Evolutionary conservation across 2,797 vertebrate species (phyloP).

Genomic region (Cephalopachus bancanus): DNA sequence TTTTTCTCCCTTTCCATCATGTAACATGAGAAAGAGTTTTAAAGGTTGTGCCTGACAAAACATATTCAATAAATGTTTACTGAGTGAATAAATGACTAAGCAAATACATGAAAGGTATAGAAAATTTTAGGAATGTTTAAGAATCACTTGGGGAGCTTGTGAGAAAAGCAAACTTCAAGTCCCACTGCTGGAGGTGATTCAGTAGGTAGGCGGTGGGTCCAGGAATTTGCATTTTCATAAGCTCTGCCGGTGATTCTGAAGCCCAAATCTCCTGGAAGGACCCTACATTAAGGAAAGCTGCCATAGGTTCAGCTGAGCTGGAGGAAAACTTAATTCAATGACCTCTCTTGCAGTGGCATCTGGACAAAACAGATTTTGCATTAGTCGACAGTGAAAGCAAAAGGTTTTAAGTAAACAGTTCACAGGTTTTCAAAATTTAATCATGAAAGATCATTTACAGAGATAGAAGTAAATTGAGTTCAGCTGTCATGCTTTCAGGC

Average conservation of each 20-base stretch:
- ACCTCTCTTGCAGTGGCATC: neutral
- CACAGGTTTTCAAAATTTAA: slow-evolving; percentile 52
- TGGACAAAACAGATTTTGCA: slow-evolving; percentile 61
- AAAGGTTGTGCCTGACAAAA: neutral
- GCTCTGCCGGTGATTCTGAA: neutral
- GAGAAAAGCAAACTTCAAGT: neutral
- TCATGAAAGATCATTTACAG: slow-evolving; percentile 41
- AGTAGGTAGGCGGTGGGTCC: neutral
- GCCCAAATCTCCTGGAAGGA: neutral
- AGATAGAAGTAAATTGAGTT: slow-evolving; percentile 57
- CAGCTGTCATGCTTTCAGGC: slow-evolving; percentile 26
- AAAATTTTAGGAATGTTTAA: slow-evolving; percentile 12
- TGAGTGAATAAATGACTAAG: slow-evolving; percentile 22
- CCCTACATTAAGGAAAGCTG: neutral
- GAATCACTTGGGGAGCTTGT: neutral
- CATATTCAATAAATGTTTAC: neutral
- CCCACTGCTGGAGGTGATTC: neutral
- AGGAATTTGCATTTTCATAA: slow-evolving; percentile 33
- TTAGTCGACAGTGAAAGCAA: slow-evolving; percentile 25
- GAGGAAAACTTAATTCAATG: slow-evolving; percentile 8
- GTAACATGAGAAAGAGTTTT: neutral
- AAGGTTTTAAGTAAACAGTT: slow-evolving; percentile 68
- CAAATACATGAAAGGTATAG: neutral
- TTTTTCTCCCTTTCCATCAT: neutral
- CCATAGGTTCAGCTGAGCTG: neutral